Percentiles rank a stretch among this genome's conserved stretches.
Conservation (phyloP, 1,140 invertebrate genomes). For the Oscheius sp. region DNA sequence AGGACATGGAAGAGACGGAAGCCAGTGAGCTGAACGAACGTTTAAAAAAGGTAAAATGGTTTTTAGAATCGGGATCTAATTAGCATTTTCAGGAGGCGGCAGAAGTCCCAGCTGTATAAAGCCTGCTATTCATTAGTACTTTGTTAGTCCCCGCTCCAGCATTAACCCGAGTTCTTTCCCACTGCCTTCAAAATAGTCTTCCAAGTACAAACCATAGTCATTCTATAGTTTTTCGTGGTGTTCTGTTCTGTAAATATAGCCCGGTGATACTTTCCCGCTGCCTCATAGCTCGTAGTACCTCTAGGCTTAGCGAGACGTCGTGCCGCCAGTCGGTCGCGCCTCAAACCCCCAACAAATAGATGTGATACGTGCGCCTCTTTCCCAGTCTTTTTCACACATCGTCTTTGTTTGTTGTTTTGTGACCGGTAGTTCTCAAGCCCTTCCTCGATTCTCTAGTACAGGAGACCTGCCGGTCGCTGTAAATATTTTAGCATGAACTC, state of each 20-base stretch:
- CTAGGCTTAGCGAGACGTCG: background rate
- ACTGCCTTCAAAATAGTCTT: constrained; percentile 4
- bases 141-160: background rate
- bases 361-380: constrained; percentile 2
- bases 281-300: background rate
- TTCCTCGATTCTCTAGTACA: background rate
- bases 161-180: constrained; percentile 1
- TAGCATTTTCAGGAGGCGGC: constrained; percentile 7
- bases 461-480: background rate
- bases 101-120: constrained; percentile 9
- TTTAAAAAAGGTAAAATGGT: constrained; percentile 31
- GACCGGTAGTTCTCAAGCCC: background rate
- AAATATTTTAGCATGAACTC: constrained; percentile 10
- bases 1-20: constrained; percentile 56
- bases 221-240: background rate
- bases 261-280: background rate
- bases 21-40: constrained; percentile 47
- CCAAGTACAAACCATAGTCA: constrained; percentile 3
- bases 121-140: background rate
- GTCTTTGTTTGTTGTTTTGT: constrained; percentile 6
- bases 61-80: background rate
- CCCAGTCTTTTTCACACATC: constrained; percentile 11
- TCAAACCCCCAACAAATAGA: background rate
- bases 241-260: constrained; percentile 12
- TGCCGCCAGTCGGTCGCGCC: background rate